phyloP scores from a whole-genome alignment of 2,888 invertebrate species.

The Nemoura dubitans region DNA sequence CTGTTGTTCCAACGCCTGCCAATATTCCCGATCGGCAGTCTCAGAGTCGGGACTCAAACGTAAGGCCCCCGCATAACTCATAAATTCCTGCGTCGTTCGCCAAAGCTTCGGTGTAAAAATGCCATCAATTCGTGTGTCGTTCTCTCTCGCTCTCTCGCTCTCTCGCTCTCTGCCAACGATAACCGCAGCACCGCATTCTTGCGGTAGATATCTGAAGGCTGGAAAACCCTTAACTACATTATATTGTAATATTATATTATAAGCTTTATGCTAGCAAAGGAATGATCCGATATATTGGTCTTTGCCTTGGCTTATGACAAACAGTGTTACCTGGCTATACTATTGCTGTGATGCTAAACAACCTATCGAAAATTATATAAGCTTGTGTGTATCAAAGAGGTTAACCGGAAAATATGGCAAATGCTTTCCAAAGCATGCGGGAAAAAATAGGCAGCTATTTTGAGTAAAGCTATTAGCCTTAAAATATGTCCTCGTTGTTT shows the following conservation, averaged over 20 bases:
- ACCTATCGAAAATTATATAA: not conserved
- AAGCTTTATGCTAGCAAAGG: slow-evolving; percentile 24
- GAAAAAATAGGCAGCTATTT: slow-evolving; percentile 7
- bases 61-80: not conserved
- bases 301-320: slow-evolving; percentile 12
- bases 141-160: not conserved
- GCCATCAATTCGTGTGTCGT: not conserved
- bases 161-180: not conserved
- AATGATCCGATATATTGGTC: slow-evolving; percentile 39
- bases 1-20: not conserved
- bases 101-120: not conserved
- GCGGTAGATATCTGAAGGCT: slow-evolving; percentile 20
- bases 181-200: slow-evolving; percentile 21
- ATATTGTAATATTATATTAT: slow-evolving; percentile 14
- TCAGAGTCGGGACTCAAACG: not conserved
- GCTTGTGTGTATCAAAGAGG: not conserved
- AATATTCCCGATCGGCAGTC: not conserved
- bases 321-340: not conserved
- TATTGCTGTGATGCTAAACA: not conserved
- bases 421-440: not conserved
- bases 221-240: slow-evolving; percentile 25
- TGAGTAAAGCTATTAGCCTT: not conserved
- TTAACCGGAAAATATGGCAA: not conserved
- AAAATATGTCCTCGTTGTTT: not conserved
- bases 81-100: not conserved